Base-by-base conservation (phyloP, 1,140 invertebrate species). In the Scaptodrosophila lebanonensis region DNA sequence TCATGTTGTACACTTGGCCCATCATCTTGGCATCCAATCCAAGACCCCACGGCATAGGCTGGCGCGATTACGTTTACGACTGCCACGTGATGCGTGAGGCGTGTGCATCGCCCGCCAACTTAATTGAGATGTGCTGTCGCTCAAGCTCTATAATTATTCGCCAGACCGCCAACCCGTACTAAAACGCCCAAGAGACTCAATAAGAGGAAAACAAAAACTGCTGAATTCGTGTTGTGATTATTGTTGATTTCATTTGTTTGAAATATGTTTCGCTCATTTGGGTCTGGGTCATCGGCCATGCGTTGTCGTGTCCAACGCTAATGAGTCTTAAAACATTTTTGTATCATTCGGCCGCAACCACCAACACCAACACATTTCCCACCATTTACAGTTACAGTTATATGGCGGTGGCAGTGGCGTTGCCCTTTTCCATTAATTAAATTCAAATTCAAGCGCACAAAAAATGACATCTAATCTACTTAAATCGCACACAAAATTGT, bases 81-180 rank as follows among this genome's bases (percentile, higher is more conserved):
- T 29, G 5, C 27, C 5, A 6, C 9, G 27, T 9, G 27, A 9
- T 9, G 5, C 9, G 5, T 5, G 9, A 6, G 27, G 27, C 9
- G 5, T 29, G 5, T 5, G 27, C 27, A 6, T 29, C 27, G 27
- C 27, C 5, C 9, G 52, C 57, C 40, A 56, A 52, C 68, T 72
- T 66, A 72, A 72, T 72, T 72, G 66, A 70, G 58, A 64, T 64
- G 61, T 65, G 59, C 60, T 64, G 61, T 40, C 61, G 61, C 54
- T 61, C 56, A 71, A 75, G 76, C 71, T 66, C 61, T 53, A 51
- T 36, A 54, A 47, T 43, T 66, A 67, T 59, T 53, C 47, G 51
- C 43, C 25, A 20, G 9, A 9, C 5, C 27, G 9, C 5, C 27
- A 29, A 29, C 27, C 9, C 27, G 27, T 6, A 29, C 27, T 6